Percentiles rank a stretch among this genome's conserved stretches.
Conservation (phyloP, 2,888 invertebrate species). For the Nemurella pictetii region DNA sequence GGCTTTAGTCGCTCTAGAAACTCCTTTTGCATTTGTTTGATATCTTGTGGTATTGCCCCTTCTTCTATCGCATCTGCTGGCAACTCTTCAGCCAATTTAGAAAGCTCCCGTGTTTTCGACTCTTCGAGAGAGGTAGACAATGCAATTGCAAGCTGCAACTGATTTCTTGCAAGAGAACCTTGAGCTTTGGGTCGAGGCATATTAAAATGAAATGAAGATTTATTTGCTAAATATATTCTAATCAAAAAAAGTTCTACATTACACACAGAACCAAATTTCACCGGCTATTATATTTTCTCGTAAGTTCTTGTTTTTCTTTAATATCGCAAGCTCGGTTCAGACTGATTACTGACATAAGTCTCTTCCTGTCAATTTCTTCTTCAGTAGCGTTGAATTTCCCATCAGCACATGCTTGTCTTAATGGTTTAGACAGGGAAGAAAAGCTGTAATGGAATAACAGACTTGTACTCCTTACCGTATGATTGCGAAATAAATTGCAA, state of each 20-base stretch:
- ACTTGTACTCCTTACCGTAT: no score
- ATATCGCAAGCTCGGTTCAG: not conserved
- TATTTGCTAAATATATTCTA: not conserved
- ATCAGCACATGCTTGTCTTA: conserved; percentile 9
- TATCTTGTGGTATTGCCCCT: conserved; percentile 6
- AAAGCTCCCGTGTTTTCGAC: not conserved
- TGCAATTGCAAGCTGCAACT: conserved; percentile 22
- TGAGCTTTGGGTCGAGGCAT: conserved; percentile 18
- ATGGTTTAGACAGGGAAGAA: not conserved
- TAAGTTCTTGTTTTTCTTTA: conserved; percentile 4
- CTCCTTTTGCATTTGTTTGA: conserved; percentile 20
- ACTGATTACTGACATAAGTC: conserved; percentile 42
- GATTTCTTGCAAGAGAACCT: conserved; percentile 9
- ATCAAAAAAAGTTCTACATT: not conserved
- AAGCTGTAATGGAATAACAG: no score
- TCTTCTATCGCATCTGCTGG: conserved; percentile 21
- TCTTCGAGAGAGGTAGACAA: conserved; percentile 14
- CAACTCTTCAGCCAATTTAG: conserved; percentile 21
- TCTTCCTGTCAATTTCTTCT: conserved; percentile 31
- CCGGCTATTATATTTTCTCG: not conserved
- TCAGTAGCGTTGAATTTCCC: conserved; percentile 27
- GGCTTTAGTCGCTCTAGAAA: conserved; percentile 17
- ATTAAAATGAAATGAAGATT: conserved; percentile 1
- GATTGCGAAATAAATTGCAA: not conserved
- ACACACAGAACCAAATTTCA: not conserved